Evolutionary conservation across 53 echinoderm and acorn worm species (phyloP), one percentile per base, ranked within the genome.

Genomic region (Arbacia lixula): DNA sequence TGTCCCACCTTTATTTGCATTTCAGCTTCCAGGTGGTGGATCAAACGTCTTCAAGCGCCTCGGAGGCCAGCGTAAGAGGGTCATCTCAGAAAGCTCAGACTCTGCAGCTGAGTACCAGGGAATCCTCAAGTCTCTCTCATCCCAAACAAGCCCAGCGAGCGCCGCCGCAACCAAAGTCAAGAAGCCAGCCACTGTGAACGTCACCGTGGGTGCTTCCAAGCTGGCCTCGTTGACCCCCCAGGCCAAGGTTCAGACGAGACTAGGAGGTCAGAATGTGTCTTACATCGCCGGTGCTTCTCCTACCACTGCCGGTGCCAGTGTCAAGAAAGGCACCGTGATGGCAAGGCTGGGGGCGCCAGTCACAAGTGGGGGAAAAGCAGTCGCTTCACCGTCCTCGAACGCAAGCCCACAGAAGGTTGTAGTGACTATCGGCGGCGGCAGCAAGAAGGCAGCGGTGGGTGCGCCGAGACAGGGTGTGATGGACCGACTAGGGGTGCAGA

Each of bases 401-500:
- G n/a, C n/a, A n/a, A 43, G 54, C 50, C 37, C 50, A 24, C 84
- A 67, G 17, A 89, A 89, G 49, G 89, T 89, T 39, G 85, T 85
- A 36, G 85, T 89, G 26, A 89, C 89, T n/a, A 34, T 89, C 19
- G 57, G 88, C 84, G 88, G 88, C 6, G 50, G 41, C 4, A 60
- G 42, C 34, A 84, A 74, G 22, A 29, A 17, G 66, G 29, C 36
- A 19, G 40, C 78, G 29, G 19, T 4, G 4, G 71, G 46, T 39
- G 19, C 26, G 5, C 78, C 78, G 25, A 63, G 22, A 53, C 74
- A 74, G 37, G 53, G 46, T 33, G 83, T 92, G 17, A 74, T 85
- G 79, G 95, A 92, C 34, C 85, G 90, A 25, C 83, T 95, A 0
- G 95, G 95, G 29, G 85, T 95, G 3, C 95, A 95, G 66, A 90